A percentile compares a stretch with the other conserved stretches of the same genome.
phyloP scores from a whole-genome alignment of 2,113 vertebrate genomes.

The Alethe castanea region DNA sequence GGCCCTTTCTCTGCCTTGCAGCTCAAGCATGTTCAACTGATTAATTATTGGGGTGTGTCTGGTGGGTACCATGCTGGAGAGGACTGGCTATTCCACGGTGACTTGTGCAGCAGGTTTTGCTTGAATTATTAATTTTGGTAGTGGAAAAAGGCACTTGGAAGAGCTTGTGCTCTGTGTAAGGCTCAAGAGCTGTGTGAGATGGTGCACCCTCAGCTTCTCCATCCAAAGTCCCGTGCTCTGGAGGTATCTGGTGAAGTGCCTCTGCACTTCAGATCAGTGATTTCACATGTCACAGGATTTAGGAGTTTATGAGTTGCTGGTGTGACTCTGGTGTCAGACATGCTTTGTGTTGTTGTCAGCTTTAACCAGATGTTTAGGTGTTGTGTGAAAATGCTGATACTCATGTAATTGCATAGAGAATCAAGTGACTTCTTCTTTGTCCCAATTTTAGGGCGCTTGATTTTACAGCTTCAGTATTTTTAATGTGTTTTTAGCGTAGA shows the following conservation, averaged over 20 bases:
- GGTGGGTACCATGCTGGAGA: neutral
- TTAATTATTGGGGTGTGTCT: neutral
- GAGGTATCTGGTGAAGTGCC: neutral
- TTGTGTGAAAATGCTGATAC: neutral
- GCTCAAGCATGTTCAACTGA: neutral
- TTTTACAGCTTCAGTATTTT: neutral
- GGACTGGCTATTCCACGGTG: neutral
- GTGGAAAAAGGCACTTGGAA: neutral
- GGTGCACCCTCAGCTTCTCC: neutral
- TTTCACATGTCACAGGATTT: neutral
- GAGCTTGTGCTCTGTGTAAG: neutral
- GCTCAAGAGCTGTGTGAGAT: neutral
- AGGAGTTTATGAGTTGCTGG: neutral
- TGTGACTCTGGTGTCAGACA: neutral
- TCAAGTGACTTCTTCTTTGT: neutral
- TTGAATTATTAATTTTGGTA: neutral
- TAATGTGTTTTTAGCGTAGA: fast-evolving
- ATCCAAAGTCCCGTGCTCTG: fast-evolving
- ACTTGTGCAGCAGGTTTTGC: neutral
- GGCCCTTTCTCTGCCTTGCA: neutral
- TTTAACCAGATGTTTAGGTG: neutral
- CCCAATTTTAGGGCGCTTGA: neutral
- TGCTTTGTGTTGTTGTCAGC: neutral
- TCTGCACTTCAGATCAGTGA: neutral
- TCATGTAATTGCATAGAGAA: neutral